These are phyloP conservation scores for Myotis daubentonii DNA, from an alignment of 2,797 vertebrate genomes.

Conservation along the genomic window DNA sequence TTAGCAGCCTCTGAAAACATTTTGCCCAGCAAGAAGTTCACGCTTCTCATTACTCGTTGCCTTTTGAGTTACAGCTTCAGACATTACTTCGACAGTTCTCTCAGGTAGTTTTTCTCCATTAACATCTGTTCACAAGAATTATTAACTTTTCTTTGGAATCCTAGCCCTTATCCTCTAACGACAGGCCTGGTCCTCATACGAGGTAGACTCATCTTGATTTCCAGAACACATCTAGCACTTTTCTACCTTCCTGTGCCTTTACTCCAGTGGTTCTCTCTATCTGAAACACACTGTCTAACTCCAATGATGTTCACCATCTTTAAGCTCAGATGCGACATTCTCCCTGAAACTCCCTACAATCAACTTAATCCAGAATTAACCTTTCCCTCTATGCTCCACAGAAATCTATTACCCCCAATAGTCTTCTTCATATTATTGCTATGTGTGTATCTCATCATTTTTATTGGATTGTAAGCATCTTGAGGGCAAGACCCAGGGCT, in stretches of 20 bases:
- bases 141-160: not conserved
- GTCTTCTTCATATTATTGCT: not conserved
- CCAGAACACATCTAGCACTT: not conserved
- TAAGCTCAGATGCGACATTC: not conserved
- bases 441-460: not conserved
- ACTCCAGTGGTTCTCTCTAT: not conserved
- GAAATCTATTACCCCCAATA: not conserved
- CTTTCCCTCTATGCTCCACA: not conserved
- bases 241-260: not conserved
- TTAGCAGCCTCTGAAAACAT: not conserved
- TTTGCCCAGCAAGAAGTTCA: not conserved
- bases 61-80: not conserved
- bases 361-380: not conserved
- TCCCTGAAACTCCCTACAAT: not conserved
- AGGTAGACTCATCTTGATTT: slow-evolving; percentile 1
- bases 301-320: not conserved
- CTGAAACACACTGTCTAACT: not conserved
- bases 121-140: not conserved
- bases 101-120: not conserved
- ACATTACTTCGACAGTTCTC: not conserved
- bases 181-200: not conserved
- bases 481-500: not conserved
- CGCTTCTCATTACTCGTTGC: not conserved
- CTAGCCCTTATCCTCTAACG: not conserved
- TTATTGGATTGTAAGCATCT: not conserved